Conservation (phyloP, 2,797 vertebrate species). For the Sebastes jordani region DNA sequence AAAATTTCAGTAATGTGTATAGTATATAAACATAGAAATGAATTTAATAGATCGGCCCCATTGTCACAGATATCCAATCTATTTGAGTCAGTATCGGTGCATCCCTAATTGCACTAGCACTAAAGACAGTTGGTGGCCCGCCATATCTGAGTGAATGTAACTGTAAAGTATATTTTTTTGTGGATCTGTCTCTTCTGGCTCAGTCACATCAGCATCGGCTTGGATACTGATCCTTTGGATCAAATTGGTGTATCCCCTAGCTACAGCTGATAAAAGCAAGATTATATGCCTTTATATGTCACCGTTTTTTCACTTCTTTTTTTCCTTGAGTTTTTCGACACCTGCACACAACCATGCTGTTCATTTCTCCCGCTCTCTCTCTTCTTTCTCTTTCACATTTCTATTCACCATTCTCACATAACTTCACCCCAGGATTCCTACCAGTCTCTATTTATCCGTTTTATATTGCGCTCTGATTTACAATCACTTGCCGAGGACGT, state of each 20-base stretch:
- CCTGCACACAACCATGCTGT: background rate
- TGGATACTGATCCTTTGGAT: background rate
- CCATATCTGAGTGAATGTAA: background rate
- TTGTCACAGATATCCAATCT: too few relatives aligned
- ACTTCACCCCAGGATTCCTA: background rate
- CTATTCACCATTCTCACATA: background rate
- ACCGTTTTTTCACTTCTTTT: background rate
- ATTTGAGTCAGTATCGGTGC: too few relatives aligned
- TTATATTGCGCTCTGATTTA: conserved; percentile 11
- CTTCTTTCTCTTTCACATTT: background rate
- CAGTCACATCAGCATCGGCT: background rate
- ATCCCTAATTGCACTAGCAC: too few relatives aligned
- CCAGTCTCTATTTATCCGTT: conserved; percentile 3
- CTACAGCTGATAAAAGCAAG: background rate
- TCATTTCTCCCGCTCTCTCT: background rate
- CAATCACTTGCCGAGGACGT: background rate
- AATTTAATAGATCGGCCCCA: too few relatives aligned
- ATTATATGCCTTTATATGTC: background rate
- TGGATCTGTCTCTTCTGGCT: background rate
- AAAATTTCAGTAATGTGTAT: too few relatives aligned
- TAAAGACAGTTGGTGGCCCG: too few relatives aligned
- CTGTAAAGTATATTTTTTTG: background rate
- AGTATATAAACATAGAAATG: too few relatives aligned
- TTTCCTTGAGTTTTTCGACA: background rate
- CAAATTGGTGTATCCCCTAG: background rate